Conservation (phyloP, 2,113 vertebrate species). For the Toxostoma redivivum region DNA sequence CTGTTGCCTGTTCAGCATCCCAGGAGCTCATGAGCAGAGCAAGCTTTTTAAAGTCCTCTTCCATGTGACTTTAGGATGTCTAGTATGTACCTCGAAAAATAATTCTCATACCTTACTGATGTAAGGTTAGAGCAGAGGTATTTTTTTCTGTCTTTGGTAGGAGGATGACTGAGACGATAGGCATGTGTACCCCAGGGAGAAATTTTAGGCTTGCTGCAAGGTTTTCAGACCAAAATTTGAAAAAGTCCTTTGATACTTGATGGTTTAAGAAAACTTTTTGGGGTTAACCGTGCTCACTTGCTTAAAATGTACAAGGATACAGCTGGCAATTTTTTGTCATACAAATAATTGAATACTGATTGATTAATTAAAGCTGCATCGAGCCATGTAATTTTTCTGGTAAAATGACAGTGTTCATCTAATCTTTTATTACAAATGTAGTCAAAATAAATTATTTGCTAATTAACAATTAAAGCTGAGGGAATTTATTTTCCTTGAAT, state of each 20-base stretch:
- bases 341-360: not conserved
- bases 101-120: not conserved
- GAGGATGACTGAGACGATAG: not conserved
- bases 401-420: not conserved
- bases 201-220: not conserved
- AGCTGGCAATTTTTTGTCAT: not conserved
- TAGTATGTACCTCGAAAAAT: not conserved
- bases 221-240: not conserved
- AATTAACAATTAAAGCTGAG: not conserved
- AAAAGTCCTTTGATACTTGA: not conserved
- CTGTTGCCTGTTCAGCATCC: not conserved
- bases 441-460: not conserved
- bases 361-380: not conserved
- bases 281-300: not conserved
- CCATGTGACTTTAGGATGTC: not conserved
- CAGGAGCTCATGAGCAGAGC: not conserved
- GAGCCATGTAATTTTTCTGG: not conserved
- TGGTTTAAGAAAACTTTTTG: not conserved
- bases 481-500: not conserved
- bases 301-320: not conserved
- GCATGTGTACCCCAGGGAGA: not conserved
- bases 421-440: not conserved
- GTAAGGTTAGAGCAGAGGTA: not conserved
- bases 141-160: not conserved
- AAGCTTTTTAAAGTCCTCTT: not conserved